These are phyloP conservation scores for Rhagologus leucostigma DNA, from an alignment of 2,113 vertebrate species.

Conservation along the genomic window DNA sequence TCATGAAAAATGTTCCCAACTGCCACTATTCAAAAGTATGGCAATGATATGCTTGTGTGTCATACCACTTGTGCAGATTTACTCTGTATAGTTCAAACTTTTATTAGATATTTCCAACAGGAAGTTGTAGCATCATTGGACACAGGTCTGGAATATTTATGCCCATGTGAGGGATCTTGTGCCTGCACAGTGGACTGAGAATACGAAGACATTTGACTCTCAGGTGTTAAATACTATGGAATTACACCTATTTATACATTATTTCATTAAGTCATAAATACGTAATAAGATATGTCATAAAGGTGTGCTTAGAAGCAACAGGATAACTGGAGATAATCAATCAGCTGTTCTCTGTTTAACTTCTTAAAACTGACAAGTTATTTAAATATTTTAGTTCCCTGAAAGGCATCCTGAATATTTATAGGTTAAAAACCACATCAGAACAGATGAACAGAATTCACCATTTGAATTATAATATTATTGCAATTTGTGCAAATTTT, in stretches of 20 bases:
- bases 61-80: not conserved
- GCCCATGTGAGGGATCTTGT: not conserved
- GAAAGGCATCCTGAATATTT: not conserved
- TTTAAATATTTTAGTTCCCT: not conserved
- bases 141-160: not conserved
- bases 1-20: not conserved
- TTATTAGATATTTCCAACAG: not conserved
- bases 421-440: not conserved
- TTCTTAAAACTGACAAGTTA: not conserved
- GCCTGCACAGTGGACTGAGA: not conserved
- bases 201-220: not conserved
- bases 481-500: not conserved
- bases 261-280: not conserved
- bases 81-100: not conserved
- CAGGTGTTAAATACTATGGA: accelerated
- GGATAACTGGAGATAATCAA: not conserved
- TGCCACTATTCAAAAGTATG: not conserved
- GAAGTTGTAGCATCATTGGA: not conserved
- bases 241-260: not conserved
- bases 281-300: not conserved
- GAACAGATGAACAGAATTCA: not conserved
- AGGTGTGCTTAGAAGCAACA: not conserved
- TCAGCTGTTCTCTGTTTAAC: not conserved
- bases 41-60: not conserved
- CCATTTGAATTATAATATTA: not conserved